These are phyloP conservation scores for Melanaphis sacchari DNA, from an alignment of 1,140 invertebrate species.

Conservation along the genomic window DNA sequence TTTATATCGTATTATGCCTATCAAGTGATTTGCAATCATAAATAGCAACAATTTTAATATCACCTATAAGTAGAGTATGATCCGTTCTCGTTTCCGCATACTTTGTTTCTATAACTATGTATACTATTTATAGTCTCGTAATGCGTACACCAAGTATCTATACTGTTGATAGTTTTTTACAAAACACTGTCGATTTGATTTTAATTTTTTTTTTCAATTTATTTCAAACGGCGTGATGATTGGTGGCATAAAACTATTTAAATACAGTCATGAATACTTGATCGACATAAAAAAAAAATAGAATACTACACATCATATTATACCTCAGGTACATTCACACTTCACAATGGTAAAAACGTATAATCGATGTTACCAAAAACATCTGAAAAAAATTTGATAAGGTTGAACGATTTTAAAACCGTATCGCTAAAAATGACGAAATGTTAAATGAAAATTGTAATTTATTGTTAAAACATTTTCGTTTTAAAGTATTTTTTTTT, in stretches of 20 bases:
- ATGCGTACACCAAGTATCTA: neutral
- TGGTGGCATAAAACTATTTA: neutral
- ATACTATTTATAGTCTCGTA: too few species aligned
- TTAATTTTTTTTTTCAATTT: neutral
- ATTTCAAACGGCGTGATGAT: neutral
- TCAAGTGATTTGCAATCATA: too few species aligned
- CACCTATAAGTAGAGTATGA: too few species aligned
- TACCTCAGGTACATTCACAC: neutral
- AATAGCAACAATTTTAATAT: too few species aligned
- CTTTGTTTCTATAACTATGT: too few species aligned
- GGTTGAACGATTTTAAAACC: slow-evolving; percentile 31
- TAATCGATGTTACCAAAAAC: neutral
- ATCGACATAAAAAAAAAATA: neutral
- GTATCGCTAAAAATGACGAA: neutral
- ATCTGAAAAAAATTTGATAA: neutral
- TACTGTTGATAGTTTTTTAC: neutral
- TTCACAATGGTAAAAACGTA: neutral
- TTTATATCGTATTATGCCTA: too few species aligned
- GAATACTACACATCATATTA: neutral
- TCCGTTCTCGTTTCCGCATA: too few species aligned
- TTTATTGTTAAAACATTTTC: slow-evolving; percentile 4
- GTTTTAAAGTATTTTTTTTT: neutral
- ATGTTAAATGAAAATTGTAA: slow-evolving; percentile 1
- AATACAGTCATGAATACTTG: neutral
- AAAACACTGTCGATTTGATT: neutral